Conservation (phyloP, 2,888 invertebrate genomes). For the Euzetes globulus region DNA sequence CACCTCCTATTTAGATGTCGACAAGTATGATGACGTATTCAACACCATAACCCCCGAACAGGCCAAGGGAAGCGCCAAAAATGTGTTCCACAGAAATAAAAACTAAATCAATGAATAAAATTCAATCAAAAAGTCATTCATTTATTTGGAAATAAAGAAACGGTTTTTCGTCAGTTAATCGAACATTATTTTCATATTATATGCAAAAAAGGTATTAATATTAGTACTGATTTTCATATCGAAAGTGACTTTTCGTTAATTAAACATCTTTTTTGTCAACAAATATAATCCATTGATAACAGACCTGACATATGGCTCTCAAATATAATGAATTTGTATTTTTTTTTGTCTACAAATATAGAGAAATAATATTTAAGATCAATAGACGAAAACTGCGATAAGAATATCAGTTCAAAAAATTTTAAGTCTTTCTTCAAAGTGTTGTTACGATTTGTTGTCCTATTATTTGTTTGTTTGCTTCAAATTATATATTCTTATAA, state of each 20-base stretch:
- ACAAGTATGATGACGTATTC: constrained; percentile 49
- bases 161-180: constrained; percentile 12
- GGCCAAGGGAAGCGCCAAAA: constrained; percentile 35
- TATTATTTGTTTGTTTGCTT: not conserved
- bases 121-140: constrained; percentile 11
- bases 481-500: not conserved
- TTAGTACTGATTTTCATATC: not conserved
- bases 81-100: constrained; percentile 35
- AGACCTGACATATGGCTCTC: not conserved
- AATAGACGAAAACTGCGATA: constrained; percentile 16
- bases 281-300: constrained; percentile 18
- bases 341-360: constrained; percentile 14
- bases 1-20: constrained; percentile 59
- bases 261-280: constrained; percentile 12
- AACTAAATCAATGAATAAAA: not conserved
- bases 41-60: constrained; percentile 40
- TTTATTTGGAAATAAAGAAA: not conserved
- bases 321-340: constrained; percentile 1
- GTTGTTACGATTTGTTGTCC: not conserved
- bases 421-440: constrained; percentile 6
- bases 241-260: not conserved
- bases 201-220: constrained; percentile 4
- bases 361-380: constrained; percentile 25
- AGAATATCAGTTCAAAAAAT: not conserved
- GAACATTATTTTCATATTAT: constrained; percentile 26